These are phyloP conservation scores for Nothocercus nigrocapillus DNA, from an alignment of 2,113 vertebrate genomes.

Conservation along the genomic window DNA sequence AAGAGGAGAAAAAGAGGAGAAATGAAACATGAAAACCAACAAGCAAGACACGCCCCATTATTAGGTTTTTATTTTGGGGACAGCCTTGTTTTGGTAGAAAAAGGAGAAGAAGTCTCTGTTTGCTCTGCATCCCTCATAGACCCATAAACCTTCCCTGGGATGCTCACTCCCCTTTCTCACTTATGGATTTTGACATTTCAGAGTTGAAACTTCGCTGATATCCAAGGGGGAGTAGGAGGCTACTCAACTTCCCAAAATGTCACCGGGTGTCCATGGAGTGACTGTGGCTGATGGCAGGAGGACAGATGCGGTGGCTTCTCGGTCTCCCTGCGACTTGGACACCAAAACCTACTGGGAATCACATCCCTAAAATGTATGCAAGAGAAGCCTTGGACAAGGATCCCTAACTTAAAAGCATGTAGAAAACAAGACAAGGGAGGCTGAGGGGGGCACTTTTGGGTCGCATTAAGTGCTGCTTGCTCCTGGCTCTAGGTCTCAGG, in stretches of 20 bases:
- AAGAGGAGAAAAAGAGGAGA: background rate
- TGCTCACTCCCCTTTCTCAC: background rate
- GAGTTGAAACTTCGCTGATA: background rate
- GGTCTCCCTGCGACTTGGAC: background rate
- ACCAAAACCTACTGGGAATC: background rate
- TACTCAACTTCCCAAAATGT: background rate
- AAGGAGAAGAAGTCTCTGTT: slow-evolving; percentile 9
- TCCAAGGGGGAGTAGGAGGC: background rate
- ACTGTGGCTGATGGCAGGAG: background rate
- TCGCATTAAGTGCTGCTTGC: background rate
- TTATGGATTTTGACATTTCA: background rate
- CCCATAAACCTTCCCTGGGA: background rate
- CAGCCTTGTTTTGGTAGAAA: slow-evolving; percentile 19
- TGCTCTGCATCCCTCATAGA: background rate
- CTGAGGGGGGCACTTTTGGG: accelerated
- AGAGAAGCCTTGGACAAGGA: background rate
- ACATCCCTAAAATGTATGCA: background rate
- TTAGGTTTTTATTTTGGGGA: background rate
- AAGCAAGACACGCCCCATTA: background rate
- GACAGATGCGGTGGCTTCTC: background rate
- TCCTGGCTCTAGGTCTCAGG: background rate
- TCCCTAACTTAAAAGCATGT: background rate
- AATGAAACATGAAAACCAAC: slow-evolving; percentile 54
- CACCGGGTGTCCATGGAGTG: background rate
- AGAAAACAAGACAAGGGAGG: background rate